Evolutionary conservation across 1,140 invertebrate genomes (phyloP).

Genomic region (Aradophagus sp.): DNA sequence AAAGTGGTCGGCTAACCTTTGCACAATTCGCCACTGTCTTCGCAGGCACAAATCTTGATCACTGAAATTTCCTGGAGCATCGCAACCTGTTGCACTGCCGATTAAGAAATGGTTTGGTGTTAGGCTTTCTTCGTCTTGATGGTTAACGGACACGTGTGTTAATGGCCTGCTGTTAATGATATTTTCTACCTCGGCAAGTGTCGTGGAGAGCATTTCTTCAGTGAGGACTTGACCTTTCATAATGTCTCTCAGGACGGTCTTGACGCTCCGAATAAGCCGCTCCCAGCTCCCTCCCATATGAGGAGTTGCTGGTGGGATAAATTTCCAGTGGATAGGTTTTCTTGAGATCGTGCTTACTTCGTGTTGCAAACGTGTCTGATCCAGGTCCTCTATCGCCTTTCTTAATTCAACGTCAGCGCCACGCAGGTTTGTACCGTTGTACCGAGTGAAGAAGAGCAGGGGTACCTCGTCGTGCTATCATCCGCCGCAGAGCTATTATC

Average conservation of each 20-base stretch:
- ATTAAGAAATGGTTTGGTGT: constrained; percentile 20
- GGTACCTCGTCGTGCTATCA: constrained; percentile 65
- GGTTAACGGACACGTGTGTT: constrained; percentile 9
- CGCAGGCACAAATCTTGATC: constrained; percentile 3
- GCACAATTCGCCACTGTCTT: constrained; percentile 8
- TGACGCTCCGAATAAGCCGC: constrained; percentile 9
- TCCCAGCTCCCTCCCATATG: constrained; percentile 30
- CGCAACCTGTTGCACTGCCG: constrained; percentile 4
- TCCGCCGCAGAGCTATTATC: constrained; percentile 65
- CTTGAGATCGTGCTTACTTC: no score
- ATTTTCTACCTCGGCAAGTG: constrained; percentile 10
- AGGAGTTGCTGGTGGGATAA: constrained; percentile 18
- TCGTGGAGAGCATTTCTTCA: constrained; percentile 11
- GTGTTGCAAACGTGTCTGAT: no score
- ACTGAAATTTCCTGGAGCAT: constrained; percentile 12
- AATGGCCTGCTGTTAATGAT: constrained; percentile 17
- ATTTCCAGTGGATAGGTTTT: no score
- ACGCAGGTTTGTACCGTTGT: constrained; percentile 69
- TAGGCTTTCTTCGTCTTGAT: constrained; percentile 9
- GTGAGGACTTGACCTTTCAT: constrained; percentile 1
- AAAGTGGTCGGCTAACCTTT: constrained; percentile 8
- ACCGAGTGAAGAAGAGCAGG: constrained; percentile 61
- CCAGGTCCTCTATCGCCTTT: constrained; percentile 19
- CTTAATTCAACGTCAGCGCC: constrained; percentile 31
- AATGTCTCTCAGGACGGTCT: constrained; percentile 7